These are phyloP conservation scores for Romanomermis culicivorax DNA, from an alignment of 2,888 invertebrate genomes.

Conservation along the genomic window DNA sequence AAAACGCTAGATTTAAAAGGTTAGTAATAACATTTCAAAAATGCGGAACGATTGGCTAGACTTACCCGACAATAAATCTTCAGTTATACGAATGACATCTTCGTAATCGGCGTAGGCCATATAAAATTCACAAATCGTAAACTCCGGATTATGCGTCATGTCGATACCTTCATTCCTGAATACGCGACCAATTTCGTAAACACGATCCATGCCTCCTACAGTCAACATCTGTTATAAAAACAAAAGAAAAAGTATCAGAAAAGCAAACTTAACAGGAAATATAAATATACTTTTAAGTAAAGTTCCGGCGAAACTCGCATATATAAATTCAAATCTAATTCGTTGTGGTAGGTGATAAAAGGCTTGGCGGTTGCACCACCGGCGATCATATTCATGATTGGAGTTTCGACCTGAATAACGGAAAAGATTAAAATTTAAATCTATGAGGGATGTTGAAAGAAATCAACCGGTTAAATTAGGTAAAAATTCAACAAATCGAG, in stretches of 20 bases:
- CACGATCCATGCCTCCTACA: constrained; percentile 85
- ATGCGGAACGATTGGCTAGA: too few relatives aligned
- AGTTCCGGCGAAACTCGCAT: constrained; percentile 96
- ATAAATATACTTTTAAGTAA: constrained; percentile 52
- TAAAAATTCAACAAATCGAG: not conserved
- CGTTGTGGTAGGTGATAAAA: constrained; percentile 95
- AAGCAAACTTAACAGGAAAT: not conserved
- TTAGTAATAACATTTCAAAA: too few relatives aligned
- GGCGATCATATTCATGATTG: constrained; percentile 98
- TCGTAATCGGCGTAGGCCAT: constrained; percentile 99
- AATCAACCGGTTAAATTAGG: too few relatives aligned
- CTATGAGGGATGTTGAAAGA: too few relatives aligned
- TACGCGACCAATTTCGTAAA: constrained; percentile 53
- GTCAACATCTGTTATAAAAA: constrained; percentile 53
- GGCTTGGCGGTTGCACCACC: constrained; percentile 98
- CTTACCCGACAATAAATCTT: constrained; percentile 62
- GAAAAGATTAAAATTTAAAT: constrained; percentile 5
- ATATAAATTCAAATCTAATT: constrained; percentile 82
- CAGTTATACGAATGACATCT: constrained; percentile 77
- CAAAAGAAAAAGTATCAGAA: constrained; percentile 2
- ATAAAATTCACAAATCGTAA: constrained; percentile 97
- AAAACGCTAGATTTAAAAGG: too few relatives aligned
- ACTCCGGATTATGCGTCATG: constrained; percentile 95
- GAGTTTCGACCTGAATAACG: constrained; percentile 57
- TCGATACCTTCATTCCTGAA: constrained; percentile 99